Evolutionary conservation across 2,113 vertebrate genomes (phyloP).

Genomic region (Trogon surrucura): DNA sequence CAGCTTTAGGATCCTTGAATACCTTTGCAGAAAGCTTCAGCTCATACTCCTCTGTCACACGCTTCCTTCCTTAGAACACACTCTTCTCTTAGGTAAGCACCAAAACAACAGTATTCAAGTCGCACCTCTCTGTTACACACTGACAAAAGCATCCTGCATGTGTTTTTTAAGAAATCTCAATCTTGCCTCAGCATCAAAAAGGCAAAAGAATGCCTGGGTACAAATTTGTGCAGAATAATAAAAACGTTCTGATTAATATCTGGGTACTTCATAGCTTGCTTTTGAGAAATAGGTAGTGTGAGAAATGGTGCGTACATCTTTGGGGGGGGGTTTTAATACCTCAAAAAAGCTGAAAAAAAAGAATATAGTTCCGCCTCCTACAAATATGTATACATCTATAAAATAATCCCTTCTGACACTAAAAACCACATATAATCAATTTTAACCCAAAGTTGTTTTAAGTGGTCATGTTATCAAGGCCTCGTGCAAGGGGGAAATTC

Average conservation of each 20-base stretch:
- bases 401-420: background rate
- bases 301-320: rapidly evolving
- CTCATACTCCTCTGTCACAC: too few relatives aligned
- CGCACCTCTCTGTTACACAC: background rate
- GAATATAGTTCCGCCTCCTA: rapidly evolving
- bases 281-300: background rate
- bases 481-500: background rate
- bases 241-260: background rate
- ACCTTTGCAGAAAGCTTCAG: background rate
- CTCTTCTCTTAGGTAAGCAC: background rate
- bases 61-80: background rate
- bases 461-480: background rate
- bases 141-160: rapidly evolving
- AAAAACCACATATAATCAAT: rapidly evolving
- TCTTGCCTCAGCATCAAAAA: background rate
- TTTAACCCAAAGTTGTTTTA: background rate
- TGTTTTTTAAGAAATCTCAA: background rate
- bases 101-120: background rate
- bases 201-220: background rate
- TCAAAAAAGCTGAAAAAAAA: background rate
- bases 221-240: background rate
- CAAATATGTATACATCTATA: background rate
- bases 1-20: background rate
- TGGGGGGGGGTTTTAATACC: rapidly evolving
- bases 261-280: background rate